phyloP scores from a whole-genome alignment of 2,888 invertebrate species.

The Scaeva pyrastri region DNA sequence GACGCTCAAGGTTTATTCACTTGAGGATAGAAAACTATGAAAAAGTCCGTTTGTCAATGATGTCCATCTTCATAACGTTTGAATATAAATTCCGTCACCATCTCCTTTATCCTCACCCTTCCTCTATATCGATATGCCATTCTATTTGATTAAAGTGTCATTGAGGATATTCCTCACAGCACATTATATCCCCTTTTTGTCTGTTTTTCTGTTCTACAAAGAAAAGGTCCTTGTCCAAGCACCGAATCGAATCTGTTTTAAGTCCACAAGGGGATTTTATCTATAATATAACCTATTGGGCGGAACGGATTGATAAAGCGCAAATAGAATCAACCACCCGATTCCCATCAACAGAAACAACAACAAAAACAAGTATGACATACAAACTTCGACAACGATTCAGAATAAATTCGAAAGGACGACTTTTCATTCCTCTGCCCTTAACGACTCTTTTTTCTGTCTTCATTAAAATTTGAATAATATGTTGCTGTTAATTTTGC shows the following conservation, averaged over 20 bases:
- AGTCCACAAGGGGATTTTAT: constrained; percentile 52
- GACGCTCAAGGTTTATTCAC: constrained; percentile 50
- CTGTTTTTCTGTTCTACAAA: constrained; percentile 32
- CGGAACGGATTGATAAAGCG: constrained; percentile 72
- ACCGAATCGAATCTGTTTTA: constrained; percentile 26
- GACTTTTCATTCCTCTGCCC: not conserved
- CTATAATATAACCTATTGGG: constrained; percentile 70
- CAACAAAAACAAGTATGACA: constrained; percentile 11
- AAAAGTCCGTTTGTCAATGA: constrained; percentile 51
- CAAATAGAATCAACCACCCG: constrained; percentile 69
- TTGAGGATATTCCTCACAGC: constrained; percentile 68
- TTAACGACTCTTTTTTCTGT: constrained; percentile 5
- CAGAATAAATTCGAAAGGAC: not conserved
- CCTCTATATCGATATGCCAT: constrained; percentile 5
- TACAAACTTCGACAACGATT: not conserved
- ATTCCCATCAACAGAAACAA: constrained; percentile 31
- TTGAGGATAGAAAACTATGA: constrained; percentile 57
- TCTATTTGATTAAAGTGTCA: constrained; percentile 73
- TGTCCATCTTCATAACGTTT: constrained; percentile 56
- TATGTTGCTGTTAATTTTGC: constrained; percentile 57
- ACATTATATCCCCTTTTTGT: constrained; percentile 39
- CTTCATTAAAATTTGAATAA: constrained; percentile 72
- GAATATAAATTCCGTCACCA: constrained; percentile 60
- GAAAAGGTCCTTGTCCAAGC: constrained; percentile 44
- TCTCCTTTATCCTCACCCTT: constrained; percentile 1